A percentile compares a stretch with the other conserved stretches of the same genome.
Evolutionary conservation across 2,797 vertebrate genomes (phyloP).

Genomic region (Galagoides demidoff): DNA sequence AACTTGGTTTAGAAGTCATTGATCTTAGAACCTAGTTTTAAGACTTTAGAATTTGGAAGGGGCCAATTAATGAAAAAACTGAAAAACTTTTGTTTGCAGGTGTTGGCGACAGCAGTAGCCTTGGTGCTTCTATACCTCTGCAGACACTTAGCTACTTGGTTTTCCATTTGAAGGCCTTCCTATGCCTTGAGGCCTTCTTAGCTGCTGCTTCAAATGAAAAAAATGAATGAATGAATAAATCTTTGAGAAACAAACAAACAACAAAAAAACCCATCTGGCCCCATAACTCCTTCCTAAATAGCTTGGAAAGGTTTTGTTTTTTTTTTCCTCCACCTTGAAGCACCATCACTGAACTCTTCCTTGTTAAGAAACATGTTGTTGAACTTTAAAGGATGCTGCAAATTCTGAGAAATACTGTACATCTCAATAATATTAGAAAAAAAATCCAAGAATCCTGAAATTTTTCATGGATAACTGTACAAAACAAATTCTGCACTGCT

Average conservation of each 20-base stretch:
- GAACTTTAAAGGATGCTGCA: not conserved
- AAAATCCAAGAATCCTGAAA: not conserved
- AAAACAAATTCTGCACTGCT: not conserved
- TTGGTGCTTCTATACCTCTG: not conserved
- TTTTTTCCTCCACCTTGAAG: conserved; percentile 3
- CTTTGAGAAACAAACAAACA: conserved; percentile 35
- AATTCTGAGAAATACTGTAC: not conserved
- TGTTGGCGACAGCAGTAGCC: not conserved
- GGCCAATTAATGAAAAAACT: not conserved
- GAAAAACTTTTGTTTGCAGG: not conserved
- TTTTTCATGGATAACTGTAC: not conserved
- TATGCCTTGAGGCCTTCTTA: not conserved
- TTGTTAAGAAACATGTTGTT: not conserved
- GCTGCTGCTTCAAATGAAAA: conserved; percentile 39
- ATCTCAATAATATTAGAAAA: not conserved
- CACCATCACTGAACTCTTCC: not conserved
- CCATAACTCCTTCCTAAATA: conserved; percentile 37
- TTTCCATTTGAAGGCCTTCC: not conserved
- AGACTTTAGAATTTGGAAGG: not conserved
- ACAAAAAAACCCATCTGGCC: not conserved
- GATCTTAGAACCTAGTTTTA: conserved; percentile 39
- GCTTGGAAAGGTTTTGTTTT: not conserved
- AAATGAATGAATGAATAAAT: not conserved
- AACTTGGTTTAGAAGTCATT: not conserved
- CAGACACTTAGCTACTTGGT: not conserved